phyloP scores from a whole-genome alignment of 2,113 vertebrate species.

The Lagenorhynchus albirostris region DNA sequence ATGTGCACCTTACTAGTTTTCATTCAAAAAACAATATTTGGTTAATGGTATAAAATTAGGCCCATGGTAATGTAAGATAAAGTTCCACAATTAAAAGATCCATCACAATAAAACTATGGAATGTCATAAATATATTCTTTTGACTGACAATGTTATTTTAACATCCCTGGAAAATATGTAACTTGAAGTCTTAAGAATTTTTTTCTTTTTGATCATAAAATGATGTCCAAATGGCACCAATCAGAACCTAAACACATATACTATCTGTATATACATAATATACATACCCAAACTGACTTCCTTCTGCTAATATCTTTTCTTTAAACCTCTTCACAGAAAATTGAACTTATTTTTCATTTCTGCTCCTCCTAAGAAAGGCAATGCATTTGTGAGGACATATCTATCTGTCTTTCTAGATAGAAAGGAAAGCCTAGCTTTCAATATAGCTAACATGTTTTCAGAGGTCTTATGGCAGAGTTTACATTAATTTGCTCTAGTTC shows the following conservation, averaged over 20 bases:
- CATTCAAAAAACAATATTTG: background rate
- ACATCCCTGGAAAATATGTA: background rate
- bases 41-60: background rate
- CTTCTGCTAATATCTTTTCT: background rate
- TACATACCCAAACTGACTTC: background rate
- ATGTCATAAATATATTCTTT: background rate
- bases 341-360: slow-evolving; percentile 64
- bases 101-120: background rate
- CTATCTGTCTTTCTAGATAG: slow-evolving; percentile 58
- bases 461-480: slow-evolving; percentile 71
- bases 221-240: background rate
- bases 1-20: background rate
- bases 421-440: slow-evolving; percentile 46
- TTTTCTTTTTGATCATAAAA: background rate
- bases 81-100: background rate
- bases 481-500: slow-evolving; percentile 78
- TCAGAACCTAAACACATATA: background rate
- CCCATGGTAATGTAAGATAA: background rate
- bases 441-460: slow-evolving; percentile 63
- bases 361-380: slow-evolving; percentile 48
- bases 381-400: slow-evolving; percentile 23
- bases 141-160: background rate
- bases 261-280: background rate
- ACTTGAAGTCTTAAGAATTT: background rate
- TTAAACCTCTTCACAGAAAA: slow-evolving; percentile 41